phyloP scores from a whole-genome alignment of 2,888 invertebrate genomes.

The Parelbella ahira region DNA sequence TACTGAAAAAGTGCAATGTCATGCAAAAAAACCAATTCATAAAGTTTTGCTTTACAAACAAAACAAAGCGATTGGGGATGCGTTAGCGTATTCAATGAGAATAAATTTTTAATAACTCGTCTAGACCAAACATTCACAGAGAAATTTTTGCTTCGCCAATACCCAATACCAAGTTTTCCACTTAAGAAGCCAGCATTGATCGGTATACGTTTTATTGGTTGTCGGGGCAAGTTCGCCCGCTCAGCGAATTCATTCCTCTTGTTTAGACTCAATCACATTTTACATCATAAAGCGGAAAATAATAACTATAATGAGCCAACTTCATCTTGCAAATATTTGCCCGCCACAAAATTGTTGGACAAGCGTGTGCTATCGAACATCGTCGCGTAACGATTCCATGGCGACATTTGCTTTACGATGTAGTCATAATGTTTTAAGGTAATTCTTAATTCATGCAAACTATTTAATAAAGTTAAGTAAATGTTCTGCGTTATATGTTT shows the following conservation, averaged over 20 bases:
- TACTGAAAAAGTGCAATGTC: too few relatives aligned
- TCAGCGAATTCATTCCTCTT: conserved; percentile 44
- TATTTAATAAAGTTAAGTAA: too few relatives aligned
- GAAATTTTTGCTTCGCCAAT: conserved; percentile 57
- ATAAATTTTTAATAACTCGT: conserved; percentile 73
- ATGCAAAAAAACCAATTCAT: conserved; percentile 3
- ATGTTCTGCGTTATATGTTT: too few relatives aligned
- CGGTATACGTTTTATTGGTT: conserved; percentile 57
- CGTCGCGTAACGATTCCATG: too few relatives aligned
- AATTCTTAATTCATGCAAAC: too few relatives aligned
- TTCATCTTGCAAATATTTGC: conserved; percentile 67
- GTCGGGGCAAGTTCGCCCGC: conserved; percentile 37
- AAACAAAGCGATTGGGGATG: conserved; percentile 41
- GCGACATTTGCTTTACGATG: too few relatives aligned
- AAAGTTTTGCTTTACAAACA: conserved; percentile 22
- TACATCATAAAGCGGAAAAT: conserved; percentile 61
- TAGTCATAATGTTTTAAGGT: too few relatives aligned
- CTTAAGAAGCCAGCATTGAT: conserved; percentile 56
- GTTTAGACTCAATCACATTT: conserved; percentile 70
- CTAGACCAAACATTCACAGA: conserved; percentile 66
- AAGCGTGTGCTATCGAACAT: conserved; percentile 1
- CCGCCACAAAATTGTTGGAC: conserved; percentile 42
- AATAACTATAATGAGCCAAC: conserved; percentile 68
- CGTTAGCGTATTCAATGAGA: conserved; percentile 57
- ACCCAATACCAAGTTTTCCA: conserved; percentile 54